A percentile compares a stretch with the other conserved stretches of the same genome.
Conservation (phyloP, 2,888 invertebrate genomes). For the Cephonodes hylas region DNA sequence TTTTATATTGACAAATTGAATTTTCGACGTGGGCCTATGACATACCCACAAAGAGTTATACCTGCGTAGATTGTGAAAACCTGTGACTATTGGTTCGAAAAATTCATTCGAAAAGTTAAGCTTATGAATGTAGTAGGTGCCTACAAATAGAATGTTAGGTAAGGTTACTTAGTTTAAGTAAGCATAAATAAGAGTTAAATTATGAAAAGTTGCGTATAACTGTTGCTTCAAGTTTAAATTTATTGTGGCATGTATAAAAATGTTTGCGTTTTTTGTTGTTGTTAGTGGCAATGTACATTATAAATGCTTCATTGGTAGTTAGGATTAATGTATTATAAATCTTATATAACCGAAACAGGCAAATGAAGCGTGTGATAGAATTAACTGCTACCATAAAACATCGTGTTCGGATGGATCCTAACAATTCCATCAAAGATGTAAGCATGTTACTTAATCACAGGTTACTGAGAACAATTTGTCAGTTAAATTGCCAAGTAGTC, state of each 20-base stretch:
- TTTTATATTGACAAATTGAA: slow-evolving; percentile 38
- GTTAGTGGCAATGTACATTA: too few species aligned
- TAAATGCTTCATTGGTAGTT: too few species aligned
- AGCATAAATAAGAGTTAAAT: too few species aligned
- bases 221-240: too few species aligned
- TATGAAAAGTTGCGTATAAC: too few species aligned
- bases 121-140: background rate
- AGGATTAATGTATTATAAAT: background rate
- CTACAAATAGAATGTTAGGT: background rate
- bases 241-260: too few species aligned
- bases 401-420: slow-evolving; percentile 37
- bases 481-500: slow-evolving; percentile 45
- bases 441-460: slow-evolving; percentile 44
- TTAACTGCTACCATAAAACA: background rate
- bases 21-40: slow-evolving; percentile 18
- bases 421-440: slow-evolving; percentile 42
- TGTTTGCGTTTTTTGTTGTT: too few species aligned
- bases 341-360: background rate
- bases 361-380: background rate
- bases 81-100: slow-evolving; percentile 21
- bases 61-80: slow-evolving; percentile 12
- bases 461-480: slow-evolving; percentile 47
- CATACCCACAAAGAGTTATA: background rate
- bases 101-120: background rate
- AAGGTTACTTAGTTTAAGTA: too few species aligned